Base-by-base conservation (phyloP, 2,888 invertebrate species). In the Drosophila formosana region DNA sequence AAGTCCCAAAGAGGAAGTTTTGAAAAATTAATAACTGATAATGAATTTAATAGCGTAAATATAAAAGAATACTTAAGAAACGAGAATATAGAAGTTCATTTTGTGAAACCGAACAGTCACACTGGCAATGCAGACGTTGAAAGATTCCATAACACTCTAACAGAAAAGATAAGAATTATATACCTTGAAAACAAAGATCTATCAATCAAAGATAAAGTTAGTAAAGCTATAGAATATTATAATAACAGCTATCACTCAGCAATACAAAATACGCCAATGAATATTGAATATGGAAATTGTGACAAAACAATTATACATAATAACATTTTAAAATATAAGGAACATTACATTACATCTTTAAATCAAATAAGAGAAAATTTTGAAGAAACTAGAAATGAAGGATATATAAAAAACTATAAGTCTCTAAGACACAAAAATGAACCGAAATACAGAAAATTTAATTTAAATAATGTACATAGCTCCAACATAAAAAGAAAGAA, bases 41-140 rank as follows among this genome's bases (percentile, higher is more conserved):
- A 77, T 53, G 75, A 79, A 69, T 75, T 75, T 45, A 75, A 72
- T 45, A 46, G 65, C n/a, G 30, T 43, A 52, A 61, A 57, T 43
- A 64, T 71, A 49, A 73, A 64, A 28, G 61, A 71, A 56, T 72
- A 62, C 46, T 28, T 68, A 39, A 60, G 55, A 39, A 63, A 71
- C 7, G 66, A 75, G 47, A 45, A 57, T 9, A 68, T 71, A 18
- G 53, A 75, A 62, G 39, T 78, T 28, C 69, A 75, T 45, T 34
- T 78, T 51, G 70, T 67, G n/a, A 78, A 78, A 53, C 62, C 65
- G 7, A 75, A 71, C 37, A 75, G 71, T 46, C 75, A 72, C 30
- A 73, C 69, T 13, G 69, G 72, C 4, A 73, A 76, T 55, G 66
- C 67, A 25, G 76, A 75, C n/a, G 46, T 75, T 26, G 71, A 72